phyloP scores from a whole-genome alignment of 2,797 vertebrate species.

The Cryptoprocta ferox region DNA sequence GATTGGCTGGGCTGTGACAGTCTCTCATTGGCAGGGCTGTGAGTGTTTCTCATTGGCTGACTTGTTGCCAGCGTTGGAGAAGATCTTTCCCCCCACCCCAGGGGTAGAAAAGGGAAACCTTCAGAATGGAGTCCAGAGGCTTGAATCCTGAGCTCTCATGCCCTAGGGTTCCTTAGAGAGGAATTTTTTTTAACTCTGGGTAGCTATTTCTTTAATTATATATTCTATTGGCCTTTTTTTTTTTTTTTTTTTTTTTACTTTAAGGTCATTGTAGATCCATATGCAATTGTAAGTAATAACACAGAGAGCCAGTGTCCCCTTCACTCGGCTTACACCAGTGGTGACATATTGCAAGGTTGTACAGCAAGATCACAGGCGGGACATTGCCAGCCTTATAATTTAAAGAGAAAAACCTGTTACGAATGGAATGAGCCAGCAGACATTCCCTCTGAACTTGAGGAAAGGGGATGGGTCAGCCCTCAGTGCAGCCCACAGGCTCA shows the following conservation, averaged over 20 bases:
- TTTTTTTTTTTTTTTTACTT: not conserved
- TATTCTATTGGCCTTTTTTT: not conserved
- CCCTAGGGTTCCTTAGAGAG: too few species aligned
- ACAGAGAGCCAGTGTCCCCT: not conserved
- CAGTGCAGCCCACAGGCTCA: not conserved
- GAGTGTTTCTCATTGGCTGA: not conserved
- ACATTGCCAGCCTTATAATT: not conserved
- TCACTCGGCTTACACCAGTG: not conserved
- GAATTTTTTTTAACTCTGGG: not conserved
- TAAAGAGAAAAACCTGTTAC: not conserved
- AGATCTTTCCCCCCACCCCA: too few species aligned
- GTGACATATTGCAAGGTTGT: not conserved
- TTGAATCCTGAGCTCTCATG: too few species aligned
- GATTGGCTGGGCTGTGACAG: not conserved
- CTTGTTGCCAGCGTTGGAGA: not conserved
- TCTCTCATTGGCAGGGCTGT: too few species aligned
- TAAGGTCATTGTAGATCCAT: not conserved
- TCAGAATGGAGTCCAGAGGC: too few species aligned
- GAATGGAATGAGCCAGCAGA: not conserved
- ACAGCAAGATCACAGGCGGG: too few species aligned
- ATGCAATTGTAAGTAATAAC: not conserved
- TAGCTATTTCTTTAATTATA: not conserved
- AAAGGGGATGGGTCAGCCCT: too few species aligned
- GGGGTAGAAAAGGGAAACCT: not conserved
- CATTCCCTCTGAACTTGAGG: not conserved